Evolutionary conservation across 1,140 invertebrate species (phyloP), one percentile per base, ranked within the genome.

Genomic region (Drosophila sulfurigaster): DNA sequence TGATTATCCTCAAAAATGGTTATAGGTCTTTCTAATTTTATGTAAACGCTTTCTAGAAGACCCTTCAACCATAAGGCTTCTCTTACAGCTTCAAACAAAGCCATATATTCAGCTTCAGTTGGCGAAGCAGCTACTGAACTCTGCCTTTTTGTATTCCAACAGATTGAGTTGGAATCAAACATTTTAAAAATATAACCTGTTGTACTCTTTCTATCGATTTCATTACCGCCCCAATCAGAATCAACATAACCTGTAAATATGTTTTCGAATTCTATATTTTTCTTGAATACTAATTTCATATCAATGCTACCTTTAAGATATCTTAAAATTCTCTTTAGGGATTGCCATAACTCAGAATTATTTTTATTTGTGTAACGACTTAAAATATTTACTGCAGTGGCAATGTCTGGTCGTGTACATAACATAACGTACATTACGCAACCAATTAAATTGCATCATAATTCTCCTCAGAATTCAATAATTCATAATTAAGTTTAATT

Each of bases 171-270:
- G 2, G 51, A 54, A 30, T 70, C 68, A 48, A 73, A 78, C 15
- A 78, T 73, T 75, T 79, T 76, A 66, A 82, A 80, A 13, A 75
- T 11, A 59, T 74, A 82, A 35, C 78, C 79, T 45, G 78, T 81
- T 15, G 76, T 82, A 52, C 73, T 74, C 64, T 75, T 82, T 57
- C 70, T 54, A 59, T 86, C 76, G 56, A 6, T 63, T 58, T 72
- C 65, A 67, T 70, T 68, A 32, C 70, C 73, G 46, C 59, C 72
- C 75, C 79, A 81, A 62, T 85, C 81, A 28, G 79, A 71, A 63
- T 81, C 76, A 8, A 77, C 82, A 75, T 67, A 82, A 10, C 75
- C 76, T 60, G 41, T 20, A 7, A 70, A 49, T 10, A 59, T 64
- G 45, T 69, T 25, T 32, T 64, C 28, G 51, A 41, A 63, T 38